phyloP scores from a whole-genome alignment of 2,113 vertebrate species.

The Coracopsis vasa region DNA sequence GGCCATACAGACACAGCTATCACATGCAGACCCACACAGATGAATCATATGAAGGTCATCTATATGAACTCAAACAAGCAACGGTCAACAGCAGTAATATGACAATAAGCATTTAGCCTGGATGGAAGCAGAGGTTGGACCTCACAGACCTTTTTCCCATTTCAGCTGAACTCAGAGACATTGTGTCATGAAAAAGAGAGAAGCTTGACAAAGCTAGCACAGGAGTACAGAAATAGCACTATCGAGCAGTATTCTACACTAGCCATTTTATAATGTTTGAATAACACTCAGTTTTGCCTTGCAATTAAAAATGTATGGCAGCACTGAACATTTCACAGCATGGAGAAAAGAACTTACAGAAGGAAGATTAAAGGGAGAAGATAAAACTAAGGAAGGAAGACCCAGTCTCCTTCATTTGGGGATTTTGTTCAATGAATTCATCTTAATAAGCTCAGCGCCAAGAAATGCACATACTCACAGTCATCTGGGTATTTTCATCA shows the following conservation, averaged over 20 bases:
- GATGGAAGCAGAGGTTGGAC: not conserved
- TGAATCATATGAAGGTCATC: not conserved
- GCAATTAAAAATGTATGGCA: not conserved
- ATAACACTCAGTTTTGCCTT: not conserved
- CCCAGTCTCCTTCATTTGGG: not conserved
- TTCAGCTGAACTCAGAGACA: not conserved
- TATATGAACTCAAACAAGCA: not conserved
- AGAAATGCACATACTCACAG: not conserved
- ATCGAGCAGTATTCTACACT: not conserved
- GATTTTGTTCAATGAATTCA: not conserved
- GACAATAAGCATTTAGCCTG: not conserved
- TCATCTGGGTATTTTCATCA: not conserved
- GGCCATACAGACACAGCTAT: not conserved
- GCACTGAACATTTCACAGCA: not conserved
- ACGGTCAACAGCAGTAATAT: not conserved
- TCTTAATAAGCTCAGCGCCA: not conserved
- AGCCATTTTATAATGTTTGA: not conserved
- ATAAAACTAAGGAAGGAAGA: not conserved
- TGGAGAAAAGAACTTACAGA: not conserved
- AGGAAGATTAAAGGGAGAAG: not conserved
- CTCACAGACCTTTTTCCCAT: not conserved
- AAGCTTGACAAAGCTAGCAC: not conserved
- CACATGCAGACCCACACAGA: fast-evolving
- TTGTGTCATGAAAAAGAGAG: not conserved
- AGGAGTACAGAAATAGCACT: not conserved